Percentiles rank a stretch among this genome's conserved stretches.
Conservation (phyloP, 2,888 invertebrate species). For the Flabesymbios commensalis region DNA sequence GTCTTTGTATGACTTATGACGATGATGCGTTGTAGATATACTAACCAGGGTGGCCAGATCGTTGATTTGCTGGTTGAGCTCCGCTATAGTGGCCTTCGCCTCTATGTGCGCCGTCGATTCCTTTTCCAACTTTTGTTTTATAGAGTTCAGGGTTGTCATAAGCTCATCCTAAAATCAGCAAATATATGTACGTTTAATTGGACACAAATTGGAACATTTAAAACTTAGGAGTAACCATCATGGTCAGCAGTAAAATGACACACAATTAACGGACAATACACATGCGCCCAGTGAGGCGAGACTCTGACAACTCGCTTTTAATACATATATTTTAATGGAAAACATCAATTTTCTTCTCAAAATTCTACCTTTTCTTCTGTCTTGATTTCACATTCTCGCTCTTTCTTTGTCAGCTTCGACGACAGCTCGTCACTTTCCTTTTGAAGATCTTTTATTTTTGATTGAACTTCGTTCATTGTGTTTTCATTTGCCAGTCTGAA, state of each 20-base stretch:
- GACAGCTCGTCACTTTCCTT: constrained; percentile 86
- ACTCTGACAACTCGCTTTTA: no score
- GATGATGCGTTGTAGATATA: no score
- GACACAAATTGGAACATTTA: no score
- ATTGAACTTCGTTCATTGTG: constrained; percentile 83
- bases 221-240: not conserved
- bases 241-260: not conserved
- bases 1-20: no score
- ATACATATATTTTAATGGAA: not conserved
- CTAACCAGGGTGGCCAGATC: constrained; percentile 25
- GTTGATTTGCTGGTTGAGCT: constrained; percentile 69
- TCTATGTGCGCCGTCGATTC: constrained; percentile 78
- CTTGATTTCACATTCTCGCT: constrained; percentile 87
- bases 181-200: no score
- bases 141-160: constrained; percentile 77
- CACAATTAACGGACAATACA: not conserved
- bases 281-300: not conserved
- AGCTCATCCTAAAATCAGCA: constrained; percentile 78
- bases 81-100: constrained; percentile 76
- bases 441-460: constrained; percentile 84
- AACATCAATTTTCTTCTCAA: not conserved
- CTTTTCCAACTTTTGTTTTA: constrained; percentile 85
- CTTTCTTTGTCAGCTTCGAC: constrained; percentile 83
- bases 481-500: constrained; percentile 84
- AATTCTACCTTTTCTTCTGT: constrained; percentile 75